Evolutionary conservation across 2,797 vertebrate species (phyloP), one percentile per base, ranked within the genome.

Genomic region (Notamacropus eugenii): DNA sequence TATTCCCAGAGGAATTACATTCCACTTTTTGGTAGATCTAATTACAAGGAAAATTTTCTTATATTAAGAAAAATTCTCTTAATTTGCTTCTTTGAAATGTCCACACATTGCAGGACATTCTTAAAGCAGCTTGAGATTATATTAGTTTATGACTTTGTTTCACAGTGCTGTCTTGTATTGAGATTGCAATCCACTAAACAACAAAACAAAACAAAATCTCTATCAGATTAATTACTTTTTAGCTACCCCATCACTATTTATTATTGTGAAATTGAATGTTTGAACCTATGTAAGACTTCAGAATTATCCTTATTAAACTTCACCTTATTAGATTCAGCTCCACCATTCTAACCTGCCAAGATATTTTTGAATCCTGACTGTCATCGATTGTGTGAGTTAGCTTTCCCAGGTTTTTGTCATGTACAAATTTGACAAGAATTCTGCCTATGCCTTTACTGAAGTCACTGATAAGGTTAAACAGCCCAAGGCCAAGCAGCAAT

Each of bases 401-500:
- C 74, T 82, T 40, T 87, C 74, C 74, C 74, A 87, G 74, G 40
- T 87, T 87, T 87, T 87, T 87, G 74, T 87, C 74, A 87, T 87
- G 8, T 87, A 87, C 74, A 87, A 50, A 87, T 87, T 50, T 87
- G 74, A 87, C 74, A 87, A 87, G 74, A 87, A 87, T 87, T 87
- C 74, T 87, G 40, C 40, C 74, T 87, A 10, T 87, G 74, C 74
- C 40, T 87, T 87, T 87, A 87, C 74, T 46, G 50, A 87, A 87
- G 74, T 50, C 24, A 50, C 40, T 87, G 74, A 87, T 87, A 87
- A 87, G 74, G 74, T 87, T 87, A 87, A 87, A 87, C 40, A 87
- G 40, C 74, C 74, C 74, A 87, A 87, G 74, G 74, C 74, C 74
- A 87, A 87, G 74, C 74, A 87, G 74, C 74, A 82, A 87, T 50